phyloP scores from a whole-genome alignment of 2,888 invertebrate genomes.

The Acronicta aceris region DNA sequence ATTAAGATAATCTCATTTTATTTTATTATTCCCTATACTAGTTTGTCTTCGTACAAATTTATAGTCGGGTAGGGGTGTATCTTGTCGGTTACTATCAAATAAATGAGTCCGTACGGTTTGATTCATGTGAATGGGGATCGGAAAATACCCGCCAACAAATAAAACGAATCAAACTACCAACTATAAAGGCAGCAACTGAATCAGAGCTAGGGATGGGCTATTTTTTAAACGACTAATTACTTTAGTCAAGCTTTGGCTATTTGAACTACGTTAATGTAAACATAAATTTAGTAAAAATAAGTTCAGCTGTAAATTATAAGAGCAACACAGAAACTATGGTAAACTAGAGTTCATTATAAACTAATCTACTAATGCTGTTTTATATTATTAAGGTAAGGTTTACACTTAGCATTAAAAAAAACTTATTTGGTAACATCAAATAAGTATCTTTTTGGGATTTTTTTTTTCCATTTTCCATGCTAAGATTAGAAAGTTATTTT shows the following conservation, averaged over 20 bases:
- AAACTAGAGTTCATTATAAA: not conserved
- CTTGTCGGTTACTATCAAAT: slow-evolving; percentile 82
- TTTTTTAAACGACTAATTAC: slow-evolving; percentile 45
- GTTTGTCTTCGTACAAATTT: slow-evolving; percentile 62
- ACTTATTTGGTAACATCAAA: too few relatives aligned
- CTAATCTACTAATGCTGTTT: not conserved
- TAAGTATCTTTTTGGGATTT: too few relatives aligned
- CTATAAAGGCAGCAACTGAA: slow-evolving; percentile 66
- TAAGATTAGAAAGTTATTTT: too few relatives aligned
- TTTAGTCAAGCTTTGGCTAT: slow-evolving; percentile 26
- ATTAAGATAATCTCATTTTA: slow-evolving; percentile 60
- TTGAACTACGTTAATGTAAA: slow-evolving; percentile 19
- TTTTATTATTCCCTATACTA: slow-evolving; percentile 59
- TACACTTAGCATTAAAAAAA: too few relatives aligned
- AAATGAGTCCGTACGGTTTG: slow-evolving; percentile 86
- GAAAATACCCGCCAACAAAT: slow-evolving; percentile 83
- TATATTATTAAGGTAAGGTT: too few relatives aligned
- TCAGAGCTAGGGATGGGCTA: slow-evolving; percentile 53
- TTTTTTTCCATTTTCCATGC: too few relatives aligned
- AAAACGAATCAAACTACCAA: slow-evolving; percentile 79
- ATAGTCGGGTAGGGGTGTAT: slow-evolving; percentile 71
- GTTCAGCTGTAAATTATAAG: slow-evolving; percentile 1
- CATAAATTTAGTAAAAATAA: slow-evolving; percentile 12
- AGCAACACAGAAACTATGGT: not conserved
- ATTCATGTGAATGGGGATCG: slow-evolving; percentile 86